Conservation (phyloP, 2,797 vertebrate species). For the Anguilla pacifica region DNA sequence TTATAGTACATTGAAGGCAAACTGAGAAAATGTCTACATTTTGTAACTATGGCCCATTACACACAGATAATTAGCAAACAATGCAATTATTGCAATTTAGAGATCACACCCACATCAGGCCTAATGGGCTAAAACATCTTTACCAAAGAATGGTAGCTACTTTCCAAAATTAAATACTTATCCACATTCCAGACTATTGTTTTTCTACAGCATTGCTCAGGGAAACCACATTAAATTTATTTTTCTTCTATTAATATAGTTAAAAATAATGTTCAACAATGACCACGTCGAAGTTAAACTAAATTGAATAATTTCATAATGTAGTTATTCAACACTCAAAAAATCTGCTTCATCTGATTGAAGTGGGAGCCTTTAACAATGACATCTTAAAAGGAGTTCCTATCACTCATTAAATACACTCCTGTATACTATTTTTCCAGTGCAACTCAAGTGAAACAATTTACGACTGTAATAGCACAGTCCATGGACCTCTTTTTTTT, state of each 20-base stretch:
- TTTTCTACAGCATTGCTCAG: not conserved
- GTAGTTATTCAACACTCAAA: not conserved
- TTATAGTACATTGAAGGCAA: slow-evolving; percentile 33
- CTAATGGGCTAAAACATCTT: slow-evolving; percentile 39
- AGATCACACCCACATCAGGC: slow-evolving; percentile 49
- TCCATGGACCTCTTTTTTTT: not conserved
- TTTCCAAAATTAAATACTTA: not conserved
- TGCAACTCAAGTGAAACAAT: not conserved
- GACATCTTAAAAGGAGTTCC: not conserved
- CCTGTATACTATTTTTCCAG: not conserved
- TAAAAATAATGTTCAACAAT: slow-evolving; percentile 11
- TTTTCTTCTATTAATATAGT: not conserved
- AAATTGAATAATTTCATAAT: not conserved
- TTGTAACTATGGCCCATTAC: slow-evolving; percentile 26
- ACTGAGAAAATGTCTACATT: slow-evolving; percentile 12
- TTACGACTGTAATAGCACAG: not conserved
- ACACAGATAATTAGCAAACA: slow-evolving; percentile 50
- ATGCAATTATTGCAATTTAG: slow-evolving; percentile 52
- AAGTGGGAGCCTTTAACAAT: not conserved
- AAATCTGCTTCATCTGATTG: not conserved
- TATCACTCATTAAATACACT: not conserved
- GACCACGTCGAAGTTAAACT: not conserved
- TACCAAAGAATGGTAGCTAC: not conserved
- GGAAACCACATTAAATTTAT: slow-evolving; percentile 9
- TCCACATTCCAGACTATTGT: not conserved